Percentiles rank a stretch among this genome's conserved stretches.
Evolutionary conservation across 64 coral and sea anemone species (phyloP).

Genomic region (Montipora cactus): DNA sequence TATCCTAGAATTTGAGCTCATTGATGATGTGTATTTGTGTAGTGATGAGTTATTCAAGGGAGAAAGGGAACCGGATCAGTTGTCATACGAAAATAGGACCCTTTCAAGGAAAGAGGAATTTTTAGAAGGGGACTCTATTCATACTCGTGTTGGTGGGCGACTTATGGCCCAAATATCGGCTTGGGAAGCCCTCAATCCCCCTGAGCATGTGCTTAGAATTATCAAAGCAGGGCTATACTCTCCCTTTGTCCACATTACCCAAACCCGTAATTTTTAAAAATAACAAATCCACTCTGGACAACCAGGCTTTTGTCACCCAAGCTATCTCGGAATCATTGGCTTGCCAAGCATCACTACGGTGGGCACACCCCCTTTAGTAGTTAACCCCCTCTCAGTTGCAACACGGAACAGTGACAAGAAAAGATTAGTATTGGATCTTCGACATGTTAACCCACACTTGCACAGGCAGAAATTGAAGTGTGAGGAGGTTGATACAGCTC

Average conservation of each 20-base stretch:
- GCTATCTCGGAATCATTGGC: conserved; percentile 6
- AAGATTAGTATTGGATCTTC: conserved; percentile 54
- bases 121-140: conserved; percentile 38
- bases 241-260: conserved; percentile 49
- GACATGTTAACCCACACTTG: conserved; percentile 56
- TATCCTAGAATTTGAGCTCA: conserved; percentile 35
- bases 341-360: conserved; percentile 13
- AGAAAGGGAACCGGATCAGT: not conserved
- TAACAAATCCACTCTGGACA: conserved; percentile 42
- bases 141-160: conserved; percentile 33
- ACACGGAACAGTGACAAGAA: conserved; percentile 38
- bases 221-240: conserved; percentile 51
- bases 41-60: not conserved
- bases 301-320: conserved; percentile 35
- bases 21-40: not conserved
- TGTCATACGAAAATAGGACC: conserved; percentile 12
- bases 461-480: conserved; percentile 56
- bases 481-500: conserved; percentile 29
- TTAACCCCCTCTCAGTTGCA: conserved; percentile 47
- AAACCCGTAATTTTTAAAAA: conserved; percentile 40
- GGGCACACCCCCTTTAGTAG: not conserved
- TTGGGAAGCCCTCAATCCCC: conserved; percentile 44
- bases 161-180: conserved; percentile 35
- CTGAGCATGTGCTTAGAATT: conserved; percentile 60
- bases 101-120: conserved; percentile 21